Base-by-base conservation (phyloP, 2,888 invertebrate genomes). In the Polyommatus icarus region DNA sequence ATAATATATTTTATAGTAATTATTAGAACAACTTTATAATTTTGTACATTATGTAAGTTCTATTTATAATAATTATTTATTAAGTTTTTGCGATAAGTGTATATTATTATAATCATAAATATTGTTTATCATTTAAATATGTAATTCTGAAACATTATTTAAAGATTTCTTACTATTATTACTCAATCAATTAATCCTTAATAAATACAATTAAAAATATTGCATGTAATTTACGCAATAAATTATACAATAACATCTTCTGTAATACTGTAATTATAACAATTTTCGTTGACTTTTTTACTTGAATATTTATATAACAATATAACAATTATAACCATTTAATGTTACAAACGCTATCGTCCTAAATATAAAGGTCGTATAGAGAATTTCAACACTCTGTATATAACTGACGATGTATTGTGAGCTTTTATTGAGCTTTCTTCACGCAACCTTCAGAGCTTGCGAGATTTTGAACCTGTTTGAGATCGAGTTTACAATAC, bases 401-500 rank as follows among this genome's bases (percentile, higher is more conserved):
- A 67, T 67, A 67, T 15, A 29, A 67, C 32, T 29, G 67, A 67
- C 67, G 29, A 67, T 67, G 67, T 67, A 29, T 67, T 67, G 67
- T 67, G 4, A 40, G 72, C 72, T 72, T 72, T 72, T 72, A 72
- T 72, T 72, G 36, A 12, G 72, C 72, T 40, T 72, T 72, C 72
- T 72, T 72, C 40, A 40, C 72, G 40, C 20, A 72, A 40, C 72
- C 72, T 72, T 72, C 72, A 72, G 40, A 20, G 36, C 72, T 36
- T 40, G 20, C 40, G 72, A 40, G 40, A 40, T 72, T 40, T 72
- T 72, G 72, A 40, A 72, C 72, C 72, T 72, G 72, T 72, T 72
- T 72, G 2, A 40, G 72, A 72, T 36, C 72, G n/a, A 36, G 72
- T 72, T 72, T 40, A 32, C 18, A 67, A 67, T 67, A 67, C 61